These are phyloP conservation scores for Apamea anceps DNA, from an alignment of 2,888 invertebrate species.

Conservation along the genomic window DNA sequence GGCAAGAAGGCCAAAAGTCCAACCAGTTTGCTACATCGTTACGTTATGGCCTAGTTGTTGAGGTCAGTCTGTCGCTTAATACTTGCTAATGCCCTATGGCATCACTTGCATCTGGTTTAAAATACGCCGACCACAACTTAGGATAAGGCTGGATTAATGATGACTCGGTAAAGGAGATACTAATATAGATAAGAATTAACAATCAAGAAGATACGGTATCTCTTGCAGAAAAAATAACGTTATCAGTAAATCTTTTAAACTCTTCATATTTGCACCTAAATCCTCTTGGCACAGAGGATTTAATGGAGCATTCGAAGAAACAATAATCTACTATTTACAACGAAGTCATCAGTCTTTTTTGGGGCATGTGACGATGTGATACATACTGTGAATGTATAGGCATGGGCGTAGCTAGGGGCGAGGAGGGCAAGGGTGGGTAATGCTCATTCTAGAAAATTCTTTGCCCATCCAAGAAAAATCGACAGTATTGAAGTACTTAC, in stretches of 20 bases:
- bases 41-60: slow-evolving; percentile 2
- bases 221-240: slow-evolving; percentile 9
- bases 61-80: slow-evolving; percentile 19
- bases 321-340: slow-evolving; percentile 11
- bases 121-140: neutral
- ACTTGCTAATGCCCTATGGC: neutral
- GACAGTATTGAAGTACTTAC: no score
- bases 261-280: neutral
- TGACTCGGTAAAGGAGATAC: neutral
- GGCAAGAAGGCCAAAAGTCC: neutral
- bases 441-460: no score
- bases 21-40: slow-evolving; percentile 18
- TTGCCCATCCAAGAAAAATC: no score
- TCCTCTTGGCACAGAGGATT: neutral
- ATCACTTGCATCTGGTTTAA: slow-evolving; percentile 7
- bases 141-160: slow-evolving; percentile 16
- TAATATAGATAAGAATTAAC: slow-evolving; percentile 6
- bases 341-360: neutral
- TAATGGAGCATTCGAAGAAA: slow-evolving; percentile 6
- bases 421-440: no score
- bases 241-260: neutral
- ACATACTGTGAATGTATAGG: no score
- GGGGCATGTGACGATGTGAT: neutral
- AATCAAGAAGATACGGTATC: neutral
- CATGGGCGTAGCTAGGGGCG: no score